phyloP scores from a whole-genome alignment of 1,140 invertebrate species.

The Drosophila sp. region DNA sequence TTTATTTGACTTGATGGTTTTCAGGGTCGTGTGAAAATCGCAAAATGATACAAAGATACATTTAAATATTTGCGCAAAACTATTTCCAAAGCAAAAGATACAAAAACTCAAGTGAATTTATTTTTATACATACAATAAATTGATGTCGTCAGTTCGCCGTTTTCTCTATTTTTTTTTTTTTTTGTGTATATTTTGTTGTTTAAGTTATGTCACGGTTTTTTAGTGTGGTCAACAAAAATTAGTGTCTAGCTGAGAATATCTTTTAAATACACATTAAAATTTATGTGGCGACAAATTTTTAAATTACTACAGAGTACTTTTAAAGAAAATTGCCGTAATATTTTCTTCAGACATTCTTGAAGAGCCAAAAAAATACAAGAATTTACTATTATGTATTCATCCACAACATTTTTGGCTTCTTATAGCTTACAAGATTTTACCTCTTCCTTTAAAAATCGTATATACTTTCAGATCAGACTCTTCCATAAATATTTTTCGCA shows the following conservation, averaged over 20 bases:
- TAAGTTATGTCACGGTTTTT: slow-evolving; percentile 21
- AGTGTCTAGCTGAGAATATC: slow-evolving; percentile 62
- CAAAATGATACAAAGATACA: slow-evolving; percentile 3
- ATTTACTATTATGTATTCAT: too few species aligned
- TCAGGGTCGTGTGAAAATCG: slow-evolving; percentile 33
- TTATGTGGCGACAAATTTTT: slow-evolving; percentile 52
- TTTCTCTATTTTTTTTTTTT: too few species aligned
- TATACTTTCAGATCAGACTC: neutral
- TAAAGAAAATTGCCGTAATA: too few species aligned
- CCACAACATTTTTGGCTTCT: too few species aligned
- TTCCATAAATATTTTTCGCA: slow-evolving; percentile 14
- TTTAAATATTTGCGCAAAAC: slow-evolving; percentile 38
- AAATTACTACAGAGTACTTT: slow-evolving; percentile 7
- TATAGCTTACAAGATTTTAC: neutral
- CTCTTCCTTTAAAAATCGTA: neutral
- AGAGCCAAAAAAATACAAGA: neutral
- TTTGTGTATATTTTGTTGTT: slow-evolving; percentile 31
- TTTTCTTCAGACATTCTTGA: neutral
- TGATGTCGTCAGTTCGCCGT: slow-evolving; percentile 32
- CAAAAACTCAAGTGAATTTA: neutral
- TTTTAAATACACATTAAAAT: slow-evolving; percentile 39
- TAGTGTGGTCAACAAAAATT: slow-evolving; percentile 46
- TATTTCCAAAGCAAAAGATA: slow-evolving; percentile 28
- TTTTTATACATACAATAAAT: slow-evolving; percentile 42
- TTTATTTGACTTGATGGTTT: slow-evolving; percentile 6